Conservation (phyloP, 1,140 invertebrate species). For the Magallana gigas region DNA sequence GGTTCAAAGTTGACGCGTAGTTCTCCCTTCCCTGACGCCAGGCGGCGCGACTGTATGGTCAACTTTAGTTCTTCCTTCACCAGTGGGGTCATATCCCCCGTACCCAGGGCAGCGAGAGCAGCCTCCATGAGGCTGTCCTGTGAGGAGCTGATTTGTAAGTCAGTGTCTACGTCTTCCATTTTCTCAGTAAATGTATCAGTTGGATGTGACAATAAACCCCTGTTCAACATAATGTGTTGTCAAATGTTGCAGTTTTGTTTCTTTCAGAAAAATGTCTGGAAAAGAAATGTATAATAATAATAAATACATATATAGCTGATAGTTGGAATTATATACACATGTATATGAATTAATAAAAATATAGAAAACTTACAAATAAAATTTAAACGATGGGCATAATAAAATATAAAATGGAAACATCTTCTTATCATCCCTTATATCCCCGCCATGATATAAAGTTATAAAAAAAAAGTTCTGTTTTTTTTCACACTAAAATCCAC, state of each 20-base stretch:
- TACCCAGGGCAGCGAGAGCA: slow-evolving; percentile 61
- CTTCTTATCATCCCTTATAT: no score
- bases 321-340: no score
- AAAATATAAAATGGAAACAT: no score
- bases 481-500: neutral
- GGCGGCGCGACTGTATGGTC: slow-evolving; percentile 92
- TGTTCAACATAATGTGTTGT: neutral
- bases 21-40: slow-evolving; percentile 77
- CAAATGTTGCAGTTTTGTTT: no score
- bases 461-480: no score
- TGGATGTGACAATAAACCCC: neutral
- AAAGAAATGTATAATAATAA: no score
- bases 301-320: no score
- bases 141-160: neutral
- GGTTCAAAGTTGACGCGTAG: slow-evolving; percentile 70
- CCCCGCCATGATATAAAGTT: no score
- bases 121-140: slow-evolving; percentile 64
- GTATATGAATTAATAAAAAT: no score
- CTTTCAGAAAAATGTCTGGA: no score
- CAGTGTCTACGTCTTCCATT: neutral
- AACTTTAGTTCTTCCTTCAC: slow-evolving; percentile 95
- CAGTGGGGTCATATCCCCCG: slow-evolving; percentile 91
- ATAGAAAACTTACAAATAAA: no score
- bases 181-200: neutral
- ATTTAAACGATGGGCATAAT: no score